Evolutionary conservation across 2,797 vertebrate species (phyloP).

Genomic region (Sebastes cheni): DNA sequence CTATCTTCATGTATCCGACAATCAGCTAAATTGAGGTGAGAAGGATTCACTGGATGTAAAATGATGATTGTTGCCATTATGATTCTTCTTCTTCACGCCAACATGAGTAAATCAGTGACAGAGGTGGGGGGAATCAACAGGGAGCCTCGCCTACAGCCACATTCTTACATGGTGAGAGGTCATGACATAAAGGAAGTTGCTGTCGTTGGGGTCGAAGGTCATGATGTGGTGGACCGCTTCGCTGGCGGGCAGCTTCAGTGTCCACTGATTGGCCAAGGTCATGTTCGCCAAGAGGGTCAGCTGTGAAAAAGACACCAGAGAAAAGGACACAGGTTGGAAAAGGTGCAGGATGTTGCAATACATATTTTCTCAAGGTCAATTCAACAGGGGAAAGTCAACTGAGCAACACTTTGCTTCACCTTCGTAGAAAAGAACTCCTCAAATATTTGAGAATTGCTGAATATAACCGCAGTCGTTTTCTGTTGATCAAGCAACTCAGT

Average conservation of each 20-base stretch:
- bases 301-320: conserved; percentile 71
- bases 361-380: not conserved
- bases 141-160: not conserved
- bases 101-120: conserved; percentile 21
- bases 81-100: not conserved
- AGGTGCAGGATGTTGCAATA: not conserved
- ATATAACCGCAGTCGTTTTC: not conserved
- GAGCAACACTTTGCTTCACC: conserved; percentile 1
- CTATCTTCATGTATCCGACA: not conserved
- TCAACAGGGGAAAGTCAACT: not conserved
- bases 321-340: conserved; percentile 23
- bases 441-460: conserved; percentile 5
- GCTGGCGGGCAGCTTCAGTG: conserved; percentile 84
- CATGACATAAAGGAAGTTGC: conserved; percentile 94
- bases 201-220: conserved; percentile 94
- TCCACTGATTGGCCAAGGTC: conserved; percentile 86
- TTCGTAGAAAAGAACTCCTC: not conserved
- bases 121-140: not conserved
- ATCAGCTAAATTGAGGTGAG: conserved; percentile 28
- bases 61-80: conserved; percentile 21
- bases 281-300: conserved; percentile 86
- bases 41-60: not conserved
- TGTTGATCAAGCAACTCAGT: conserved; percentile 12
- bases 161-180: conserved; percentile 92
- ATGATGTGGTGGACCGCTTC: conserved; percentile 94